Conservation (phyloP, 1,140 invertebrate genomes). For the Frieseomelitta varia region DNA sequence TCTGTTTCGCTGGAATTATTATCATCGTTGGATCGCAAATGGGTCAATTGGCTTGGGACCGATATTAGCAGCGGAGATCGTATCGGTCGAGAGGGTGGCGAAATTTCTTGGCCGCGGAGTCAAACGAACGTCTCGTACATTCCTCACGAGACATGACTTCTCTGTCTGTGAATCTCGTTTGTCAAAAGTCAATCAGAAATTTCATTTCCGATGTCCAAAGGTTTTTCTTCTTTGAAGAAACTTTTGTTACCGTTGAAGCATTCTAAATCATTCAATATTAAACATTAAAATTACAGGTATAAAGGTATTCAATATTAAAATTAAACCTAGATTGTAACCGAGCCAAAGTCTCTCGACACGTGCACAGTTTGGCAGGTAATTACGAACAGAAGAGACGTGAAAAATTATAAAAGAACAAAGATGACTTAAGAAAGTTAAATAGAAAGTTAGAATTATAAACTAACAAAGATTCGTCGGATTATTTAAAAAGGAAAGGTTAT, state of each 20-base stretch:
- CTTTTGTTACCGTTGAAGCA: too few relatives aligned
- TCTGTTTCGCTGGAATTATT: not conserved
- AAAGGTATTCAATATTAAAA: too few relatives aligned
- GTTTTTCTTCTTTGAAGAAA: not conserved
- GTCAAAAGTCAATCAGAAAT: not conserved
- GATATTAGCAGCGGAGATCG: constrained; percentile 39
- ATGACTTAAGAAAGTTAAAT: too few relatives aligned
- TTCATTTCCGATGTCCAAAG: not conserved
- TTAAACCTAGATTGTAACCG: too few relatives aligned
- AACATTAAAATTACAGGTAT: too few relatives aligned
- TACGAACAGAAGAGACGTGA: not conserved
- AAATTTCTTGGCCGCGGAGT: constrained; percentile 58
- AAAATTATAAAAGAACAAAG: too few relatives aligned
- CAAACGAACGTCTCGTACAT: constrained; percentile 24
- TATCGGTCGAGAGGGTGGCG: constrained; percentile 35
- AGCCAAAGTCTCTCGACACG: too few relatives aligned
- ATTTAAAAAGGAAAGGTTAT: too few relatives aligned
- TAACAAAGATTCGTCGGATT: too few relatives aligned
- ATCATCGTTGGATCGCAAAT: constrained; percentile 34
- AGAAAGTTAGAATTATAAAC: too few relatives aligned
- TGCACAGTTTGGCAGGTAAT: not conserved
- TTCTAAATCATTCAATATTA: too few relatives aligned
- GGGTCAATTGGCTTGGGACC: constrained; percentile 7
- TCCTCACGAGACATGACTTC: not conserved
- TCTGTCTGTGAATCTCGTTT: not conserved